Evolutionary conservation across 2,113 vertebrate genomes (phyloP), one percentile per base, ranked within the genome.

Genomic region (Scomber scombrus): DNA sequence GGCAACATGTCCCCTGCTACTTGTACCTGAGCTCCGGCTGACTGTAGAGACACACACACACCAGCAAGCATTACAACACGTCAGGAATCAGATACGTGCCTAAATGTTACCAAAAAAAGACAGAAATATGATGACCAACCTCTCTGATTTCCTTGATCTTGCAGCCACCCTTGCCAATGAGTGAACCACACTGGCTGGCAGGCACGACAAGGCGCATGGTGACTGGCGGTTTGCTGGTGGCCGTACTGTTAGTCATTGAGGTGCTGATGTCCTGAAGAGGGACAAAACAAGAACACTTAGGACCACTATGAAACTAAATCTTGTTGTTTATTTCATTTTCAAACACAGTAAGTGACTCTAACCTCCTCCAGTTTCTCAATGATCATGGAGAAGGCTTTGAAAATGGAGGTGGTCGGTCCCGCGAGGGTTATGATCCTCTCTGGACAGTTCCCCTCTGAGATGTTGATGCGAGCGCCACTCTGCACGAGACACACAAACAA

Each of bases 311-410:
- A 50, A 26, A 1, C 15, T 47, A 5, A 31, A 13, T 26, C 23
- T 26, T 26, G 23, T 26, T 26, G 23, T 26, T 2, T 26, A 26
- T 9, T 49, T 40, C 21, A 3, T 11, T 10, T 21, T 7, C 19
- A 40, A 18, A 68, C 15, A 4, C 11, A 63, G 56, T 1, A 3
- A 54, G 29, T 40, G 13, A 4, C 40, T 89, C 95, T 13, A 85
- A 98, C 98, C 97, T 99, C 98, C 95, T 99, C 98, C 93, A 99
- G 96, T 95, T 99, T 99, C 92, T 99, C 97, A 78, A 98, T 99
- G 92, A 99, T 99, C 97, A 99, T 99, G 70, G 98, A 97, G 94
- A 99, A 99, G 49, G 97, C 98, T 96, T 98, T 99, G 93, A 99
- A 99, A 91, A 99, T 99, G 93, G 98, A 97, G 85, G 97, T 99